Evolutionary conservation across 2,797 vertebrate genomes (phyloP), one percentile per base, ranked within the genome.

Genomic region (Amblyraja radiata): DNA sequence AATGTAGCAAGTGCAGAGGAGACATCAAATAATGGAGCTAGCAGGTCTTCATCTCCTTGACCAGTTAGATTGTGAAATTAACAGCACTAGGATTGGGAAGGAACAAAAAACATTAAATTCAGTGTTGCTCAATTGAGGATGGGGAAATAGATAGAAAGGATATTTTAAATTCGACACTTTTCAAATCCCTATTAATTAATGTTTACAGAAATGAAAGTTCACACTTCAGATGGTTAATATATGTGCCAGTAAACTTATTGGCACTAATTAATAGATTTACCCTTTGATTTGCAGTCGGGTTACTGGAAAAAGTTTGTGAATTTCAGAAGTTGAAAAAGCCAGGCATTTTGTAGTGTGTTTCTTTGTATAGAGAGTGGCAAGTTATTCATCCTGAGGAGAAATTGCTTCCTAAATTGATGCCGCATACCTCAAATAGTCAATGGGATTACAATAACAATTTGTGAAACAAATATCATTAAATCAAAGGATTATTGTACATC

Each of bases 61-160:
- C 79, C 79, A 81, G 32, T 39, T 32, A 79, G 79, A 81, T 81
- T 81, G 39, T 81, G 79, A 81, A 46, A 54, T 81, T 46, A 79
- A 54, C 16, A 81, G 79, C 79, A 23, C 18, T 21, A 81, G 39
- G 10, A 23, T 18, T 54, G 79, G 46, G 79, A 81, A 18, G 79
- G 39, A 39, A 25, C 36, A 46, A 6, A 54, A 21, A 54, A 9
- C 13, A 21, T 16, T 46, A 18, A 81, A 46, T 23, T 54, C 79
- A 81, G 46, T n/a, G 54, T 28, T 23, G 61, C 6, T 61, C 81
- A 84, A 28, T 25, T 63, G n/a, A 58, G 13, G 25, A 84, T n/a
- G n/a, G 54, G 1, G 54, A 63, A 83, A 28, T 83, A 58, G 25
- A 13, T 1, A 32, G 25, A 18, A 86, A n/a, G 2, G 61, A 65